These are phyloP conservation scores for Neuroscelio doddi DNA, from an alignment of 2,888 invertebrate species.

Conservation along the genomic window DNA sequence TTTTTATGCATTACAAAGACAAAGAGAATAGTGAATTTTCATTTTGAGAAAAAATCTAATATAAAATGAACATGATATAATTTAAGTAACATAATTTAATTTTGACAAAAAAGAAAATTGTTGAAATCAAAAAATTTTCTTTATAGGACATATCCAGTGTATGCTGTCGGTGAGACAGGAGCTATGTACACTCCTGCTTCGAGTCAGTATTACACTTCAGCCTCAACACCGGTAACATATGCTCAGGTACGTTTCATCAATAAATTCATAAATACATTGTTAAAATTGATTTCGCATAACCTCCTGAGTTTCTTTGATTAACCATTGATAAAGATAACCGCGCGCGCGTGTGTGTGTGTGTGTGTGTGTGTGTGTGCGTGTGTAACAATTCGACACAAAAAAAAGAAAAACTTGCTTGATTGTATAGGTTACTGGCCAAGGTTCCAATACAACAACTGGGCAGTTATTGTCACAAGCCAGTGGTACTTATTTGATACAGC, in stretches of 20 bases:
- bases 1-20: too few relatives aligned
- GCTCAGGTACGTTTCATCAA: slow-evolving; percentile 76
- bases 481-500: slow-evolving; percentile 79
- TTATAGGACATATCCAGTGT: slow-evolving; percentile 83
- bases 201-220: slow-evolving; percentile 83
- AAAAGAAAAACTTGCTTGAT: too few relatives aligned
- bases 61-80: too few relatives aligned
- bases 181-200: slow-evolving; percentile 78
- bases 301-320: too few relatives aligned
- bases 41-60: too few relatives aligned
- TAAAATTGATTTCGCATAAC: too few relatives aligned
- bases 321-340: too few relatives aligned
- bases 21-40: too few relatives aligned
- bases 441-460: slow-evolving; percentile 67
- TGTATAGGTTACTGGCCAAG: slow-evolving; percentile 66
- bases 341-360: too few relatives aligned
- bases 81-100: not conserved
- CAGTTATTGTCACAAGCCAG: slow-evolving; percentile 71
- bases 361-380: too few relatives aligned
- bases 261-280: too few relatives aligned
- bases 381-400: too few relatives aligned
- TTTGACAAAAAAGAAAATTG: slow-evolving; percentile 9
- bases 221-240: slow-evolving; percentile 76
- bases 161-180: slow-evolving; percentile 81
- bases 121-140: slow-evolving; percentile 10